Conservation (phyloP, 2,888 invertebrate species). For the Patella pellucida region DNA sequence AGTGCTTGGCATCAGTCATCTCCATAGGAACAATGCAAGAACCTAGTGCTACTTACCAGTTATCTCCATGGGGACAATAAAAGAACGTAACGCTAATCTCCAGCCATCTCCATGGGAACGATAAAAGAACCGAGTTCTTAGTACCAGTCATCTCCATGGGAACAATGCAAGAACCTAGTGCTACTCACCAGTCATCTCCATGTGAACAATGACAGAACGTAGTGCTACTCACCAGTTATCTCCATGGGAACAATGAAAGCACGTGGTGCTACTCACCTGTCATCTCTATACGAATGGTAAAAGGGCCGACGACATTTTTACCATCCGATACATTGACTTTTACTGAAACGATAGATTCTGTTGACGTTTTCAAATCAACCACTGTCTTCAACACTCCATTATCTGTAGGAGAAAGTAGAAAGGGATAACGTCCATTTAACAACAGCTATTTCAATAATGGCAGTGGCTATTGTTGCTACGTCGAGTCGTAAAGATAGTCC, state of each 20-base stretch:
- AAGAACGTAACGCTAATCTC: no score
- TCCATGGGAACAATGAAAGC: neutral
- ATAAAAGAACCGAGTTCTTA: no score
- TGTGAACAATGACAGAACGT: neutral
- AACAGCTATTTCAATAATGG: no score
- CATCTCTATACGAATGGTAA: conserved; percentile 25
- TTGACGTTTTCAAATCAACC: conserved; percentile 22
- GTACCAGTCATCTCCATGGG: no score
- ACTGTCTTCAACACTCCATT: conserved; percentile 26
- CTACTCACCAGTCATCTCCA: neutral
- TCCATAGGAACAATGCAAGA: neutral
- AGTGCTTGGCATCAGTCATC: no score
- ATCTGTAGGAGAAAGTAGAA: conserved; percentile 7
- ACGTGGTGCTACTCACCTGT: conserved; percentile 20
- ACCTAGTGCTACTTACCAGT: conserved; percentile 17
- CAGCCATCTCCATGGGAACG: no score
- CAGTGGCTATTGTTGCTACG: no score
- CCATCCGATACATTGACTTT: conserved; percentile 32
- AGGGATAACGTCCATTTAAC: no score
- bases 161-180: no score
- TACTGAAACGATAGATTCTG: conserved; percentile 17
- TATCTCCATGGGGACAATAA: conserved; percentile 1
- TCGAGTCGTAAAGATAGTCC: no score
- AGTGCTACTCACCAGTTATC: conserved; percentile 23
- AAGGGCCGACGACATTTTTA: conserved; percentile 19